Conservation (phyloP, 2,888 invertebrate species). For the Pseudococcus longispinus region DNA sequence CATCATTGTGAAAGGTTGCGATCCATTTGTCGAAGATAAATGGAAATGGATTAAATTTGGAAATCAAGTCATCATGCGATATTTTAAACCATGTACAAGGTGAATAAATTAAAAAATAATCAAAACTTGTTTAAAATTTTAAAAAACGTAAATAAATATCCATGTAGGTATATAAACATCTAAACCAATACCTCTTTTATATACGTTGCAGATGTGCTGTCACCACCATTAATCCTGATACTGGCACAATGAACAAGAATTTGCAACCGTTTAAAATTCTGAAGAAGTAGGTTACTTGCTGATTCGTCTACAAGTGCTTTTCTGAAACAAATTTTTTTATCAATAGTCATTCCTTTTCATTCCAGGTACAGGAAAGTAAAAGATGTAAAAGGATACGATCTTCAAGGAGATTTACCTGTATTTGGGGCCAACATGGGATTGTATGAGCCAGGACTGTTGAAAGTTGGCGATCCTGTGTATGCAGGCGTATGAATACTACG, state of each 20-base stretch:
- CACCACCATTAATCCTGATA: constrained; percentile 74
- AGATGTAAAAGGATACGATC: constrained; percentile 61
- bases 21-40: constrained; percentile 72
- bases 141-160: too few relatives aligned
- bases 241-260: constrained; percentile 69
- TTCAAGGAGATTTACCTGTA: constrained; percentile 64
- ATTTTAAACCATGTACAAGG: constrained; percentile 73
- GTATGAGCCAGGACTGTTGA: constrained; percentile 63
- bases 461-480: constrained; percentile 66
- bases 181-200: neutral
- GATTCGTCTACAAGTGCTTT: neutral
- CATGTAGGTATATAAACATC: neutral
- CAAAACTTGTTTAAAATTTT: neutral
- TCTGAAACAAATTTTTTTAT: neutral
- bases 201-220: constrained; percentile 66
- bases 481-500: constrained; percentile 60
- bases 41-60: constrained; percentile 78
- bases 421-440: constrained; percentile 68
- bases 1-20: constrained; percentile 70
- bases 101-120: constrained; percentile 61
- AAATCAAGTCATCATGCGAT: constrained; percentile 68
- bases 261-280: constrained; percentile 73
- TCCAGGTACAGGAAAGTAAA: constrained; percentile 65
- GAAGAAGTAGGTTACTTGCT: constrained; percentile 62
- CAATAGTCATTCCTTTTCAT: neutral